Conservation (phyloP, 2,113 vertebrate genomes). For the Nicator chloris region DNA sequence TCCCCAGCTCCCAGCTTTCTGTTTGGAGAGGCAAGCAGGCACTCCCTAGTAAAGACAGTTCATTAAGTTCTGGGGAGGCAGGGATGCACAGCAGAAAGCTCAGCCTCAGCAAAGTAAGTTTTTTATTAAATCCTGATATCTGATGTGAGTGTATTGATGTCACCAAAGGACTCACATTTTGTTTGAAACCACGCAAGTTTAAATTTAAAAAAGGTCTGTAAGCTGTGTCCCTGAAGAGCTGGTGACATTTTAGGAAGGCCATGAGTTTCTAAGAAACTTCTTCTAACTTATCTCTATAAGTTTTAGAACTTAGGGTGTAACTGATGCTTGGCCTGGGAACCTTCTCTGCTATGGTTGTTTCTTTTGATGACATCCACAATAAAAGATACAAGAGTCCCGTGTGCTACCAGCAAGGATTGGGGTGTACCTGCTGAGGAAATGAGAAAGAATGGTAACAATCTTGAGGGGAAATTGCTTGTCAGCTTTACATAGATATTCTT, state of each 20-base stretch:
- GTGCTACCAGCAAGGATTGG: background rate
- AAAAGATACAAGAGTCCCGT: background rate
- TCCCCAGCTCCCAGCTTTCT: background rate
- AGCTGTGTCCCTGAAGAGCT: background rate
- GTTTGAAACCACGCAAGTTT: background rate
- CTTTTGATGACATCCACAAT: background rate
- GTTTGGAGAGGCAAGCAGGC: background rate
- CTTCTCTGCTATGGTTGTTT: background rate
- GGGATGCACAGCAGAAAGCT: background rate
- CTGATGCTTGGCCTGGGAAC: background rate
- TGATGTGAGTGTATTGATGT: fast-evolving
- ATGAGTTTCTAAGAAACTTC: background rate
- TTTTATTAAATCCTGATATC: background rate
- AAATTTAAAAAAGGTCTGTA: background rate
- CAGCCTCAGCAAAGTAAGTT: background rate
- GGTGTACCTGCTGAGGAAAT: background rate
- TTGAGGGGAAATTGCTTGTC: background rate
- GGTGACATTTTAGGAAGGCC: background rate
- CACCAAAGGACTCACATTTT: fast-evolving
- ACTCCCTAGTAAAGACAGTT: background rate
- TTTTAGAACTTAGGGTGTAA: background rate
- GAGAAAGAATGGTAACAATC: background rate
- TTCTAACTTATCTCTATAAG: background rate
- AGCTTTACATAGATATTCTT: background rate
- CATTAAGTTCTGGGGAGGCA: background rate